Evolutionary conservation across 2,113 vertebrate species (phyloP).

Genomic region (Panurus biarmicus): DNA sequence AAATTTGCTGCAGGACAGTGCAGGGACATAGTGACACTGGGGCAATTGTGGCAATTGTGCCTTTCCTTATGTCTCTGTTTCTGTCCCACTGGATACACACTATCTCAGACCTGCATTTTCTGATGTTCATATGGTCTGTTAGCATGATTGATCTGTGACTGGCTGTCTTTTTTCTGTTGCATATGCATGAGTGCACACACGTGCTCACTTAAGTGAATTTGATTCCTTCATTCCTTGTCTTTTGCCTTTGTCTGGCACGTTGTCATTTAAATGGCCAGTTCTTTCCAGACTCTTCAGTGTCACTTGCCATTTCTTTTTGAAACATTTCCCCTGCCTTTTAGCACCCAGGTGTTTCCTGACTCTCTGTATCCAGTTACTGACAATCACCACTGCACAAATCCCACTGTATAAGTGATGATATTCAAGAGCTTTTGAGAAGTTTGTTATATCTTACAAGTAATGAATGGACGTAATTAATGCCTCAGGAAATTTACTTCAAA

Average conservation of each 20-base stretch:
- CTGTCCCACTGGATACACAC: background rate
- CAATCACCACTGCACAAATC: background rate
- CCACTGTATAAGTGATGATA: background rate
- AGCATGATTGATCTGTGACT: background rate
- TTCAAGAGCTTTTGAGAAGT: background rate
- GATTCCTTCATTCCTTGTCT: background rate
- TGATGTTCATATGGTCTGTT: background rate
- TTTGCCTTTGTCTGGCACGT: background rate
- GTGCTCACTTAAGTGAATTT: background rate
- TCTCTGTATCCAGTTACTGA: background rate
- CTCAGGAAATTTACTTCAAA: background rate
- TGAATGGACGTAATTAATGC: background rate
- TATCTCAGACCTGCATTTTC: background rate
- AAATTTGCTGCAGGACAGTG: background rate
- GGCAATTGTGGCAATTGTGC: background rate
- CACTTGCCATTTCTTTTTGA: background rate
- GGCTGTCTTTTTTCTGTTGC: background rate
- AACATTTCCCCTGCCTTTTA: background rate
- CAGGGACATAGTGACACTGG: background rate
- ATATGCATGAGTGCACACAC: background rate
- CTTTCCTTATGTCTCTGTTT: background rate
- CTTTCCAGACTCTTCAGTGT: background rate
- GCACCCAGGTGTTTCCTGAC: background rate
- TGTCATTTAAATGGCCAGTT: background rate
- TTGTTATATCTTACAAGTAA: background rate